Conservation (phyloP, 2,888 invertebrate species). For the Cynaeus angustus region DNA sequence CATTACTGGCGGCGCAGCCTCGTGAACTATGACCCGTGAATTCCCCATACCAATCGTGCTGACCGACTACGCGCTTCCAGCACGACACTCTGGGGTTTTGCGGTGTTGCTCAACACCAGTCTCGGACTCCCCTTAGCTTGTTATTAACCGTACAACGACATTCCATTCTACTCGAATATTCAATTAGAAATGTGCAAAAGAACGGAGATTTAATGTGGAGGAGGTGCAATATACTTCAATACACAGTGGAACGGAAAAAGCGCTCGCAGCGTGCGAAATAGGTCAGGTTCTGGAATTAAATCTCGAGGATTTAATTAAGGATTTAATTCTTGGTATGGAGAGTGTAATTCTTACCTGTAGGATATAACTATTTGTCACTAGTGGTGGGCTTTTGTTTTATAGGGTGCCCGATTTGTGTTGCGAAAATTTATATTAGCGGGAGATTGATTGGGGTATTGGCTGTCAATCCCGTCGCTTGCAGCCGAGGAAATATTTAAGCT, state of each 20-base stretch:
- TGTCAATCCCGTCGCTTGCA: too few relatives aligned
- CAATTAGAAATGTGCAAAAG: constrained; percentile 36
- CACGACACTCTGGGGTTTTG: constrained; percentile 47
- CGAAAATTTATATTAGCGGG: constrained; percentile 3
- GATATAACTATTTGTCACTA: constrained; percentile 20
- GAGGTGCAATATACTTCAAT: not conserved
- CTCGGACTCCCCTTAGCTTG: constrained; percentile 25
- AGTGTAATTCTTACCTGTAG: constrained; percentile 22
- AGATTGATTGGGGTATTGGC: constrained; percentile 27
- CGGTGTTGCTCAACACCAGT: constrained; percentile 29
- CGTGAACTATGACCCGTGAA: constrained; percentile 45
- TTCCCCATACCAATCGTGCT: constrained; percentile 44
- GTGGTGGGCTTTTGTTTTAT: too few relatives aligned
- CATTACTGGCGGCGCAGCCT: constrained; percentile 28
- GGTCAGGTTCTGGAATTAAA: constrained; percentile 27
- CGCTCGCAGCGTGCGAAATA: not conserved
- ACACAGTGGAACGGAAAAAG: constrained; percentile 7
- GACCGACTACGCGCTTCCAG: constrained; percentile 40
- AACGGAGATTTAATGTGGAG: constrained; percentile 7
- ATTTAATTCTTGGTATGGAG: constrained; percentile 23
- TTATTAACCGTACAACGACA: constrained; percentile 24
- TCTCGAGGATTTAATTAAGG: constrained; percentile 36
- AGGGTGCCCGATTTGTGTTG: constrained; percentile 3
- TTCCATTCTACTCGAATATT: constrained; percentile 31
- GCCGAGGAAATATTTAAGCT: too few relatives aligned